These are phyloP conservation scores for Crocallis elinguaria DNA, from an alignment of 2,888 invertebrate species.

Conservation along the genomic window DNA sequence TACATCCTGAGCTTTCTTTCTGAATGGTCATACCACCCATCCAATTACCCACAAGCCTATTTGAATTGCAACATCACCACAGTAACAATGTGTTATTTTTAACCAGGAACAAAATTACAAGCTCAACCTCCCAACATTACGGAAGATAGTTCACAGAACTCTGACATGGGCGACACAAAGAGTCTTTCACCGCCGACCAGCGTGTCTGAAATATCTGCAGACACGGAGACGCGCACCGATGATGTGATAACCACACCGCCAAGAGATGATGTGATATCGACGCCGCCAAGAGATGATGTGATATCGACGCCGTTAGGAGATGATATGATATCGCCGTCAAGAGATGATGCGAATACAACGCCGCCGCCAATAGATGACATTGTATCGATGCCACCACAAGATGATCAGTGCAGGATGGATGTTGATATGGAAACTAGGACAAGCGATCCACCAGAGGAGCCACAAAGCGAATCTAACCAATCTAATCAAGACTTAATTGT, in stretches of 20 bases:
- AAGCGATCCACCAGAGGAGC: slow-evolving; percentile 41
- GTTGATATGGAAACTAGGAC: slow-evolving; percentile 46
- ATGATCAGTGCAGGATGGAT: slow-evolving; percentile 13
- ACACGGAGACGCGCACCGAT: slow-evolving; percentile 45
- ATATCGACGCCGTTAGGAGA: slow-evolving; percentile 2
- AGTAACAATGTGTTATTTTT: neutral
- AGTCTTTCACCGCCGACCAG: slow-evolving; percentile 70
- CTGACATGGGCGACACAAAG: slow-evolving; percentile 68
- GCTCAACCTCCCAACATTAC: slow-evolving; percentile 60
- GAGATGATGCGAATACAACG: too few species aligned
- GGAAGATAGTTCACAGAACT: slow-evolving; percentile 74
- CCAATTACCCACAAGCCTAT: too few species aligned
- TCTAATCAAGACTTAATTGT: slow-evolving; percentile 47
- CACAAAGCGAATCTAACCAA: slow-evolving; percentile 36
- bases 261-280: neutral
- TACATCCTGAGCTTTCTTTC: too few species aligned
- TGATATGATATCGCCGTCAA: too few species aligned
- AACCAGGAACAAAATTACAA: slow-evolving; percentile 52
- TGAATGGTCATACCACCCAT: too few species aligned
- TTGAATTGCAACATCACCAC: too few species aligned
- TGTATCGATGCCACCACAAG: neutral
- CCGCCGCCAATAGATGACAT: neutral
- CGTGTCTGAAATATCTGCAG: slow-evolving; percentile 63
- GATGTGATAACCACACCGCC: neutral
- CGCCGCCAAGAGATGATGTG: neutral